phyloP scores from a whole-genome alignment of 2,113 vertebrate genomes.

The Hippopotamus amphibius region DNA sequence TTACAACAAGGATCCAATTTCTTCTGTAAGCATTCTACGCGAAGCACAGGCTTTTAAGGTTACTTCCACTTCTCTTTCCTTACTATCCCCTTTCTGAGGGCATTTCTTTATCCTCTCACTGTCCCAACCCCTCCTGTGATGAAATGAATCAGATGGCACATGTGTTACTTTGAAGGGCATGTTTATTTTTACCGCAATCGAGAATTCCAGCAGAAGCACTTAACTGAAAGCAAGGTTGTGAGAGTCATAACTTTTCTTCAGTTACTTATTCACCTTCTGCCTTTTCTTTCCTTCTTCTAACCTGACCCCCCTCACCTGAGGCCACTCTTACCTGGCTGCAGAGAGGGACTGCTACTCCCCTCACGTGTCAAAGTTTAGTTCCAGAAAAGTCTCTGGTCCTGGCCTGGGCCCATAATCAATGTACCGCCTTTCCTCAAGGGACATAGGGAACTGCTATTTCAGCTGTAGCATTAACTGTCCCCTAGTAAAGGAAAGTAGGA shows the following conservation, averaged over 20 bases:
- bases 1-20: constrained; percentile 4
- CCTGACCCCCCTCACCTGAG: background rate
- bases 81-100: background rate
- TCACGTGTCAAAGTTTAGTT: background rate
- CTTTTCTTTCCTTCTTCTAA: background rate
- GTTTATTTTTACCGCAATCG: constrained; percentile 32
- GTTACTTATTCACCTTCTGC: background rate
- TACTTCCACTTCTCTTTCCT: background rate
- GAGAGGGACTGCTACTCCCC: background rate
- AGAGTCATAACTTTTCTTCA: background rate
- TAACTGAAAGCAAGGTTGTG: background rate
- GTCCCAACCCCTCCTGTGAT: background rate
- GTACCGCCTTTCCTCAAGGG: background rate
- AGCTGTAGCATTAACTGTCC: background rate
- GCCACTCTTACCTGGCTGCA: background rate
- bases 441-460: background rate
- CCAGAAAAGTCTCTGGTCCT: background rate
- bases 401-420: background rate
- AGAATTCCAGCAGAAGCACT: background rate
- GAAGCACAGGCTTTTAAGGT: background rate
- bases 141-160: background rate
- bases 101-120: background rate
- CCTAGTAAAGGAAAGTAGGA: background rate
- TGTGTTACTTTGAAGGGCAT: background rate
- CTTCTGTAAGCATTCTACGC: background rate